These are phyloP conservation scores for Capitulum mitella DNA, from an alignment of 2,888 invertebrate genomes.

Conservation along the genomic window DNA sequence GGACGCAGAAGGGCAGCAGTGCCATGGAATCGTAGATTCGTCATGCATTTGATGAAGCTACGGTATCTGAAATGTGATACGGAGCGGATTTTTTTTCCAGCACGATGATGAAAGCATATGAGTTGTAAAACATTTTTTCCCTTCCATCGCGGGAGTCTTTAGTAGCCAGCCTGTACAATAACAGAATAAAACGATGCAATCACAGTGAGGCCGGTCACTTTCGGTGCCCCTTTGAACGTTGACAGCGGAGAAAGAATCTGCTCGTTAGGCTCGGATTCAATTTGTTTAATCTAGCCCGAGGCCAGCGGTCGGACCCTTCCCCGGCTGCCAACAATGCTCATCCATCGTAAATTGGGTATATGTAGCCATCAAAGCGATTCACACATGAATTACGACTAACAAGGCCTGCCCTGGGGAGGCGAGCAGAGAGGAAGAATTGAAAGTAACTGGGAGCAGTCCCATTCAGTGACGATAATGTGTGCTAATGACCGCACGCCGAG, in stretches of 20 bases:
- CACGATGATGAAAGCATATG: no score
- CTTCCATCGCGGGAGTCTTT: no score
- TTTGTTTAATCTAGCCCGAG: slow-evolving; percentile 16
- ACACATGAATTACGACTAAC: slow-evolving; percentile 24
- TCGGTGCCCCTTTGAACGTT: not conserved
- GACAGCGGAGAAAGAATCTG: not conserved
- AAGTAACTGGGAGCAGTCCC: slow-evolving; percentile 12
- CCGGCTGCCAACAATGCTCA: slow-evolving; percentile 19
- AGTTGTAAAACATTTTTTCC: no score
- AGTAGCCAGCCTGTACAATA: not conserved
- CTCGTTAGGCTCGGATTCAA: slow-evolving; percentile 17
- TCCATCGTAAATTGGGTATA: slow-evolving; percentile 24
- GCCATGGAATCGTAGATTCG: no score
- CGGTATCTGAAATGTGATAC: no score
- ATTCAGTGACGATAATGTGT: slow-evolving; percentile 7
- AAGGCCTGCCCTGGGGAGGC: not conserved
- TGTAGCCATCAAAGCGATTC: slow-evolving; percentile 24
- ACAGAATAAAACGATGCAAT: not conserved
- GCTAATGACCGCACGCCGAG: not conserved
- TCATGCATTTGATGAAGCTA: no score
- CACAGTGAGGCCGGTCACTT: not conserved
- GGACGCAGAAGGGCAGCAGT: no score
- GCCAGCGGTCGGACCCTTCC: not conserved
- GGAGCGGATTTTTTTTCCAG: no score
- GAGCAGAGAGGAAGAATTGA: slow-evolving; percentile 19